Evolutionary conservation across 1,140 invertebrate genomes (phyloP).

Genomic region (Habropoda laboriosa): DNA sequence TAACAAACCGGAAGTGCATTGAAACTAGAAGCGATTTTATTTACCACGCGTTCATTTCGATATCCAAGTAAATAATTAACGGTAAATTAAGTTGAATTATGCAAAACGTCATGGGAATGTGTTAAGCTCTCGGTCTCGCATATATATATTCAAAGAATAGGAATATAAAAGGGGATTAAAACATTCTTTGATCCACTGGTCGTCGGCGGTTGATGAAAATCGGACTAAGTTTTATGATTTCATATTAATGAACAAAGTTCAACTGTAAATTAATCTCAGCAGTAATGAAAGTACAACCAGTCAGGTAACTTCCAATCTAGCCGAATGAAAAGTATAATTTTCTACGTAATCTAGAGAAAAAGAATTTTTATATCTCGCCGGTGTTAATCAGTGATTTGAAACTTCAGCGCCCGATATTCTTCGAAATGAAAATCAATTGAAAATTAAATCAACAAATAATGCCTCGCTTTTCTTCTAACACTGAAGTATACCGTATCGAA

Average conservation of each 20-base stretch:
- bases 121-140: too few relatives aligned
- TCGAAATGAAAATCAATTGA: neutral
- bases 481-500: too few relatives aligned
- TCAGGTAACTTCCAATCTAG: constrained; percentile 15
- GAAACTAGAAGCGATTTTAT: too few relatives aligned
- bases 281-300: constrained; percentile 34
- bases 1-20: too few relatives aligned
- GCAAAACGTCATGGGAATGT: too few relatives aligned
- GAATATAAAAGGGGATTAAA: constrained; percentile 24
- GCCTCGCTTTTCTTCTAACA: neutral
- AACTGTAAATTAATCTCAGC: constrained; percentile 47
- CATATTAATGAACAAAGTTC: constrained; percentile 54
- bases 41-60: too few relatives aligned
- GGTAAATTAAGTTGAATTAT: too few relatives aligned
- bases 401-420: neutral
- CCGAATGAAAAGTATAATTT: constrained; percentile 24
- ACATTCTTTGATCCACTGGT: constrained; percentile 30
- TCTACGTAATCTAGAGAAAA: neutral
- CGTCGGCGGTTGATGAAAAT: constrained; percentile 10
- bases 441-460: neutral
- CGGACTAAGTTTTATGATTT: constrained; percentile 47
- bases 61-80: too few relatives aligned
- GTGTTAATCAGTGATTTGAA: neutral
- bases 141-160: neutral
- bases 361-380: constrained; percentile 5